Base-by-base conservation (phyloP, 2,113 vertebrate species). In the Pholis gunnellus region DNA sequence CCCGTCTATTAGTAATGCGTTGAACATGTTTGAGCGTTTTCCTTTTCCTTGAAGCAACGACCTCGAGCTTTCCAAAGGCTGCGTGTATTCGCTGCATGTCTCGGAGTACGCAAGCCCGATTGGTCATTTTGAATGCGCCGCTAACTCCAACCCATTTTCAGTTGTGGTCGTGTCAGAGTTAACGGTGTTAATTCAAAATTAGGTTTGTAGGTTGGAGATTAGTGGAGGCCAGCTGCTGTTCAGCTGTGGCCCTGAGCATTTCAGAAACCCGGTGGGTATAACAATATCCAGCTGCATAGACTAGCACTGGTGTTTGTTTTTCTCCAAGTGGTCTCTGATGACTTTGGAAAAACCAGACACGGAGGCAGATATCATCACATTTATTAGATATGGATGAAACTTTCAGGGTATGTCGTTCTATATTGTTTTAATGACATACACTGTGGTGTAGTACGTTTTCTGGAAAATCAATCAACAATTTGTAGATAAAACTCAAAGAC, bases 141-240 rank as follows among this genome's bases (percentile, higher is more conserved):
- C 59, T 66, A 34, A 34, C 50, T 73, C 64, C 46, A 83, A 40
- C 77, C 50, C 68, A 29, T 78, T 86, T 77, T 29, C 67, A 27
- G 29, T 56, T 18, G 44, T 82, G 63, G 40, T 75, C 9, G 56
- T 75, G 70, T 85, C 59, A 73, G 85, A 87, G 75, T 87, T 60
- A 88, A 83, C 75, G 74, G 72, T 64, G 77, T 78, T 79, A 70
- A 65, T 64, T 75, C 57, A 83, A 92, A 93, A 92, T 54, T 85
- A 89, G 92, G 90, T 94, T 92, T 93, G 77, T 93, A 92, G 90
- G 93, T 93, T 93, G 84, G 63, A 92, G 92, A 93, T 93, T 93
- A 93, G 85, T 42, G 79, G 75, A 82, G 48, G 36, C 86, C 93
- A 93, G 90, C 89, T 93, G 92, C 88, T 91, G 76, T 68, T 91